Evolutionary conservation across 2,888 invertebrate genomes (phyloP).

Genomic region (Vesta saturnalis): DNA sequence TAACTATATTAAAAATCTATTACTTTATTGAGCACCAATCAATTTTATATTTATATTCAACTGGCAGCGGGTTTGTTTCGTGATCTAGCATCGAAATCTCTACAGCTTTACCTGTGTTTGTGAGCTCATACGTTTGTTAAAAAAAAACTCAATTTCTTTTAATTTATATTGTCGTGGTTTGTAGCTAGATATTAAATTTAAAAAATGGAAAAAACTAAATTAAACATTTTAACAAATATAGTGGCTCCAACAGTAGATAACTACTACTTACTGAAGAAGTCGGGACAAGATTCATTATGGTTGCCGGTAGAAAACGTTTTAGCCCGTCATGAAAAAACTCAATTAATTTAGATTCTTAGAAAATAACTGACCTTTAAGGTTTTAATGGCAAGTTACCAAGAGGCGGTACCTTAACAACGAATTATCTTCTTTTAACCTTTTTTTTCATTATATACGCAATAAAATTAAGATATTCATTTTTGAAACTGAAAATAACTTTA

Average conservation of each 20-base stretch:
- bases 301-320: conserved; percentile 50
- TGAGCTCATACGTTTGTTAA: neutral
- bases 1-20: conserved; percentile 6
- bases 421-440: conserved; percentile 25
- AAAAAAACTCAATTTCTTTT: neutral
- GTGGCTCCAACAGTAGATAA: conserved; percentile 53
- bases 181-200: conserved; percentile 20
- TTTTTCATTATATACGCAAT: neutral
- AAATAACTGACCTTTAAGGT: conserved; percentile 45
- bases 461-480: conserved; percentile 7
- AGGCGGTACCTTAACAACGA: conserved; percentile 29
- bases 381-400: conserved; percentile 38
- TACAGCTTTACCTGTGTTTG: neutral
- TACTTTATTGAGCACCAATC: too few relatives aligned
- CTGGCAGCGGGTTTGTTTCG: neutral
- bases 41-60: too few relatives aligned
- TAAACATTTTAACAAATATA: conserved; percentile 52
- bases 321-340: conserved; percentile 42
- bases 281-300: conserved; percentile 53
- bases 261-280: conserved; percentile 59
- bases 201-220: conserved; percentile 31
- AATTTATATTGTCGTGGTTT: conserved; percentile 20
- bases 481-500: neutral
- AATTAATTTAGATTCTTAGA: conserved; percentile 47
- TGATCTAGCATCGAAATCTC: conserved; percentile 10